Evolutionary conservation across 2,888 invertebrate species (phyloP), one percentile per base, ranked within the genome.

Genomic region (Tipula helvola): DNA sequence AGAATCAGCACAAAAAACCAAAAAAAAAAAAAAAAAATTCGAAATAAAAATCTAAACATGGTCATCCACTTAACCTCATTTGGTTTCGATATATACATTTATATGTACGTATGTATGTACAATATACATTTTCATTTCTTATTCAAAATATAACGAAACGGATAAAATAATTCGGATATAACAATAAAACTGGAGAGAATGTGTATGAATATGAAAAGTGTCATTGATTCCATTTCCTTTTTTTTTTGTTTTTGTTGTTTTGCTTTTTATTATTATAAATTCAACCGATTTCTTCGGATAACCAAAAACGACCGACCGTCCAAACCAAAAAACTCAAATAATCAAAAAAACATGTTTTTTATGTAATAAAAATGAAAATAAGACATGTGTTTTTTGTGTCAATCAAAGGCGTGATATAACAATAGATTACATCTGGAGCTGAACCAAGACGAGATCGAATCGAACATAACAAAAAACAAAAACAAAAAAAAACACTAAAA

Each of bases 351-450:
- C 3, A 16, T n/a, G 5, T 16, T 52, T 44, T 52, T 8, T 52
- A 3, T 71, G 71, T 28, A 28, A 71, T 28, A 71, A 71, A 71
- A 71, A 71, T 71, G 71, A 71, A 71, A 71, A 28, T 71, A 71
- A 71, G 71, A 71, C 71, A 71, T 71, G 71, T 71, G 71, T 71
- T 71, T 28, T n/a, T 71, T 28, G 71, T 18, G 71, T 71, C 71
- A 71, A 71, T 71, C 71, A 71, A 71, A 71, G 28, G 71, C 71
- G 71, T 71, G 71, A 71, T 28, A 71, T 71, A 71, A 71, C 28
- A 71, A 71, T 71, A 71, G 71, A 71, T 71, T 71, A 71, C 71
- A 71, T 71, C 71, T 71, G 71, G 71, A n/a, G n/a, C n/a, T n/a
- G n/a, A n/a, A 28, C 28, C 71, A 71, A 28, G 28, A 28, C 71